Base-by-base conservation (phyloP, 2,888 invertebrate species). In the Chydorus sphaericus region DNA sequence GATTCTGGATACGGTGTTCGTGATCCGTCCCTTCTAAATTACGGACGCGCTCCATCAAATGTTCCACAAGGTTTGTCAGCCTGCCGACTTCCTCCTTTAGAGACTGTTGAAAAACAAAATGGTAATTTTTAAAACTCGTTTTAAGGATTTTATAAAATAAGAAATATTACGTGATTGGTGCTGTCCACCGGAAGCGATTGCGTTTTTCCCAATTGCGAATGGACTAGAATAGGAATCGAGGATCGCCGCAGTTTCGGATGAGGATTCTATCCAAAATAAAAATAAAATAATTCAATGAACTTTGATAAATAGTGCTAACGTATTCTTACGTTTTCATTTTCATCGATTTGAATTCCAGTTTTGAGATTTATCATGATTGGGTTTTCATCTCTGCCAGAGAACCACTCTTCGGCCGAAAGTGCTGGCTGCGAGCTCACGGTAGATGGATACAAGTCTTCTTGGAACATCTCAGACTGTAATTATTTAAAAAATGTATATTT, bases 361-460 rank as follows among this genome's bases (percentile, higher is more conserved):
- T 89, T 87, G 59, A 96, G 76, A 58, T 92, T 92, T 71, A 96
- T 86, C 61, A 93, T 77, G 65, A 91, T 74, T 1, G 96, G 96
- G 63, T 91, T 91, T 2, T 85, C 83, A 70, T 93, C 90, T 65
- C 83, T 81, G 26, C 57, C 96, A 38, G 77, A 78, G 56, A 86
- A 77, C 88, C 94, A 94, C 70, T 94, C 93, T 66, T 91, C 92
- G 2, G 92, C 91, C 1, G 88, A 82, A 61, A 85, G 74, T 14
- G 90, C 86, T 6, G 93, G 85, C 60, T 85, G 85, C 66, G 92
- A 89, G 54, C 92, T 90, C 18, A 89, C 73, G 7, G 96, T 94
- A 68, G 94, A 93, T 0, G 96, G 96, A 72, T 92, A 97, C 61
- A 97, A 76, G 73, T 96, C 96, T 70, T 93, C 92, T 74, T 96